Evolutionary conservation across 2,113 vertebrate genomes (phyloP).

Genomic region (Oxyura jamaicensis): DNA sequence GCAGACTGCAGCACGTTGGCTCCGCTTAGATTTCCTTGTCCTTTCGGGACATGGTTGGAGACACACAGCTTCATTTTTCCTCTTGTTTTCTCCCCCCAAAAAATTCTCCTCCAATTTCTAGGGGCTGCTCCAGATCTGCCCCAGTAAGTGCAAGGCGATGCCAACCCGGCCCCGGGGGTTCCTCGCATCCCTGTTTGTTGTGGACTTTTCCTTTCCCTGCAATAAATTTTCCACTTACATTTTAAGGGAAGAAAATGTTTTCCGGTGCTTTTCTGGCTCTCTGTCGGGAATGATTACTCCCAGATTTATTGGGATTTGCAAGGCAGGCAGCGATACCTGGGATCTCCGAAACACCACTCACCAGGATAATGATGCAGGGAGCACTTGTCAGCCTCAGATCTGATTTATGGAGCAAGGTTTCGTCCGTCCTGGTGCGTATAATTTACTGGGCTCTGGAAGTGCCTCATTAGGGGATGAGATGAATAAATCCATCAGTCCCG

Average conservation of each 20-base stretch:
- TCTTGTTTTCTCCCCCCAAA: not conserved
- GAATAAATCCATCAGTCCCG: not conserved
- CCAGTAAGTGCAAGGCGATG: not conserved
- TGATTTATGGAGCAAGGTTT: constrained; percentile 47
- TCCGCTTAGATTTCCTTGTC: not conserved
- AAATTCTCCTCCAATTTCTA: not conserved
- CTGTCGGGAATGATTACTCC: constrained; percentile 47
- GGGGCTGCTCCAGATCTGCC: not conserved
- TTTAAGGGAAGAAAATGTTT: constrained; percentile 51
- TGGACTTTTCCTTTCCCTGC: not conserved
- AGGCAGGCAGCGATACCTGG: constrained; percentile 3
- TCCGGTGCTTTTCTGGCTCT: constrained; percentile 6
- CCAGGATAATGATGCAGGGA: not conserved
- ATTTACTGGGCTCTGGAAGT: constrained; percentile 24
- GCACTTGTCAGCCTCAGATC: constrained; percentile 4
- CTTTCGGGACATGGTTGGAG: not conserved
- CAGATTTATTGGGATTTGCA: constrained; percentile 41
- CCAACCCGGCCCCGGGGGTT: rapidly evolving
- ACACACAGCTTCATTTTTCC: not conserved
- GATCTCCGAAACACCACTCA: not conserved
- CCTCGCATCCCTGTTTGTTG: not conserved
- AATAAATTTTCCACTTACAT: constrained; percentile 20
- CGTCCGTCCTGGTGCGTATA: not conserved
- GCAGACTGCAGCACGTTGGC: not conserved
- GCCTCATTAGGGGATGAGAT: constrained; percentile 12